phyloP scores from a whole-genome alignment of 35 echinoderm and acorn worm species.

The Nesometra sesokonis region DNA sequence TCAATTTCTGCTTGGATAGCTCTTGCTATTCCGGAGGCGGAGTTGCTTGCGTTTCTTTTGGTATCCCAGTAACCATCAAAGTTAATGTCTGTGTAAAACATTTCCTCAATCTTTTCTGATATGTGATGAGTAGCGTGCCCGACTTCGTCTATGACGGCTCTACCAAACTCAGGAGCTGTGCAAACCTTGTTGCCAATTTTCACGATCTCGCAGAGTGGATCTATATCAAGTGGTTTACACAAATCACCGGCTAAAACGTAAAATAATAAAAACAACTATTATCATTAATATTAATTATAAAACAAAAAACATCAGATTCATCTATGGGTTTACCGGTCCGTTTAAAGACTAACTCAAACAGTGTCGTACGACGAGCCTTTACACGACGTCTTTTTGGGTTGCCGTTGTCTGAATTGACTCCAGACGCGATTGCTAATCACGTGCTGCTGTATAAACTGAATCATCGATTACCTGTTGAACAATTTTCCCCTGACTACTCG shows the following conservation, averaged over 20 bases:
- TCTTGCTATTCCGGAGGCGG: slow-evolving; percentile 29
- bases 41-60: slow-evolving; percentile 23
- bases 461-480: too few species aligned
- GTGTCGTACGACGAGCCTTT: too few species aligned
- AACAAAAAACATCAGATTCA: too few species aligned
- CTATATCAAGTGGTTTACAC: neutral
- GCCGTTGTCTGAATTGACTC: too few species aligned
- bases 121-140: neutral
- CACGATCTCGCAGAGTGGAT: neutral
- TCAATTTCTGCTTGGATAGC: slow-evolving; percentile 54
- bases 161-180: neutral
- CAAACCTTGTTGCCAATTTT: neutral
- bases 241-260: neutral
- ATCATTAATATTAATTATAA: too few species aligned
- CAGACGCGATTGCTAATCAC: too few species aligned
- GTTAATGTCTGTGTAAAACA: slow-evolving; percentile 48
- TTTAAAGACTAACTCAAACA: too few species aligned
- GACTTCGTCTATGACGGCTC: slow-evolving; percentile 15
- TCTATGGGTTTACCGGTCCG: too few species aligned
- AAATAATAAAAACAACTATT: too few species aligned
- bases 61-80: slow-evolving; percentile 40
- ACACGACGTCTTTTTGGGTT: too few species aligned
- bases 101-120: slow-evolving; percentile 6
- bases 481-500: too few species aligned
- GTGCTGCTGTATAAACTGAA: too few species aligned